Base-by-base conservation (phyloP, 1,140 invertebrate species). In the Coptotermes formosanus region DNA sequence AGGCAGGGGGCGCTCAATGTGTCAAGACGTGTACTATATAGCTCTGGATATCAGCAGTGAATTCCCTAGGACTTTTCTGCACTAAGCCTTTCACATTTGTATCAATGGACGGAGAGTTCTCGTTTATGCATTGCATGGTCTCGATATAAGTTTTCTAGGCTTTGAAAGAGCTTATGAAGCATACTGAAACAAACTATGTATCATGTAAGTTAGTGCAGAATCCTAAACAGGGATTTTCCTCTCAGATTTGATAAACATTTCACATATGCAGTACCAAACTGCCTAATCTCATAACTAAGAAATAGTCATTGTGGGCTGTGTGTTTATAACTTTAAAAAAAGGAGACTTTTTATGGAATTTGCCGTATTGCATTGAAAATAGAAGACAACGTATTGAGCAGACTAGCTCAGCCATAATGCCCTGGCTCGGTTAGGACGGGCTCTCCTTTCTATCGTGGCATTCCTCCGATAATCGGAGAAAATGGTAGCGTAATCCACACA, bases 41-140 rank as follows among this genome's bases (percentile, higher is more conserved):
- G 3, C 82, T 38, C 82, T 16, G 32, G 82, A 38, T 3, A 83
- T 83, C 32, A 83, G 48, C 8, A 43, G n/a, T 43, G 48, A 83
- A 83, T 83, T 83, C 82, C 82, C 82, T 12, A 19, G 82, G 82
- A 83, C 16, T 83, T 21, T 21, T 23, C 19, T n/a, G 23, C 32
- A 32, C 43, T 45, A 83, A 83, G 43, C 82, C 38, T 43, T 83
- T 43, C 82, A 44, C 82, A 83, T 83, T 83, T 83, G 82, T 83
- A 83, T 83, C 82, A 83, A 83, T 43, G 82, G 32, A 83, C 82
- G 82, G 44, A 44, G 82, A 83, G 82, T 43, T 45, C 23, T 83
- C 82, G 44, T 83, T 44, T 83, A 83, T 83, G 82, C 82, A 52
- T 45, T 83, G 82, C 82, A 19, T 43, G 32, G 32, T 19, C 82